Percentiles rank a stretch among this genome's conserved stretches.
Evolutionary conservation across 2,113 vertebrate species (phyloP).

Genomic region (Pelmatolapia mariae): DNA sequence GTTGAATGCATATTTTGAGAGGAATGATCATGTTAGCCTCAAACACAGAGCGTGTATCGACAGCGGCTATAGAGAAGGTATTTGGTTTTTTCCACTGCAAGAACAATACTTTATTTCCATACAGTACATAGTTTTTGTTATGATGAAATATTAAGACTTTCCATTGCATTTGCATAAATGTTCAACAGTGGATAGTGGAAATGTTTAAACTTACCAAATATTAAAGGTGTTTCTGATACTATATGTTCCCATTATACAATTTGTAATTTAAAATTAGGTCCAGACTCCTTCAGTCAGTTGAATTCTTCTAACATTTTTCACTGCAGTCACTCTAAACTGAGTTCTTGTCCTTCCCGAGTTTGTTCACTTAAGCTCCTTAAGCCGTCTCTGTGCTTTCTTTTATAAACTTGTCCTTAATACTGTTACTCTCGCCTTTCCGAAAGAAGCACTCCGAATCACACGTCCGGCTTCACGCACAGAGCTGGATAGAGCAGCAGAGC

Average conservation of each 20-base stretch:
- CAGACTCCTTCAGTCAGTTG: not conserved
- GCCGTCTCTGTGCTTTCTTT: not conserved
- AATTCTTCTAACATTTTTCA: not conserved
- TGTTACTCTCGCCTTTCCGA: conserved; percentile 59
- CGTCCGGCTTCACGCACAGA: not conserved
- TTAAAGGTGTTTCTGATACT: not conserved
- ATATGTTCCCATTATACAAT: conserved; percentile 20
- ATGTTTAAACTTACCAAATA: conserved; percentile 17
- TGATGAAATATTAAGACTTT: conserved; percentile 21
- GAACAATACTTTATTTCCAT: not conserved
- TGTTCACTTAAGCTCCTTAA: not conserved
- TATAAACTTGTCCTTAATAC: conserved; percentile 70
- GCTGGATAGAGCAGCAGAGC: not conserved
- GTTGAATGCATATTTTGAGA: conserved; percentile 8
- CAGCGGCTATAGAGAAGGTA: not conserved
- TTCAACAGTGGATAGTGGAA: not conserved
- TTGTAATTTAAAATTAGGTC: not conserved
- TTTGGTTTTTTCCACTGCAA: not conserved
- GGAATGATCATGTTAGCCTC: conserved; percentile 45
- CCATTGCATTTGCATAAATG: not conserved
- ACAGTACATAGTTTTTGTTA: not conserved
- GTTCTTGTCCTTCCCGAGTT: conserved; percentile 1
- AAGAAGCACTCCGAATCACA: conserved; percentile 36
- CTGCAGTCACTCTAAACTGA: not conserved
- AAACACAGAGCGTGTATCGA: not conserved